Base-by-base conservation (phyloP, 2,888 invertebrate genomes). In the Pecten maximus region DNA sequence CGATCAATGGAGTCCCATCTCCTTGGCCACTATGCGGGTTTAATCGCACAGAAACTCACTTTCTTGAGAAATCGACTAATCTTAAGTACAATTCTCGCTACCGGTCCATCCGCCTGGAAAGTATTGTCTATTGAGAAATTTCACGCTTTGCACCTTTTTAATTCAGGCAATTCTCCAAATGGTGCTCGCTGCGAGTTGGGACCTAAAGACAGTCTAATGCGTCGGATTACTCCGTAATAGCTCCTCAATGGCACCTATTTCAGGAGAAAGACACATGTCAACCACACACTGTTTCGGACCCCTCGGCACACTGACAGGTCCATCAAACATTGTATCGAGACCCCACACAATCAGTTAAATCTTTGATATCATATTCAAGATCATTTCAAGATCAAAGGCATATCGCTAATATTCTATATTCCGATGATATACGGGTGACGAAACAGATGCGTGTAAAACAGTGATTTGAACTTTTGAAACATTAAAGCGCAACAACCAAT, bases 1-100 rank as follows among this genome's bases (percentile, higher is more conserved):
- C 50, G 89, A 89, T 91, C 87, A 91, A 89, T 86, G 87, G 40
- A 48, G 35, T 89, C 40, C 54, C 54, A 39, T 89, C 74, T 74
- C 48, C 74, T 74, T 35, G 74, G 35, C 35, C 35, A 74, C 74
- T 74, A 74, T 74, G 74, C 28, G 74, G 74, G 74, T 74, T 74
- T 74, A 74, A 74, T 74, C 74, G 74, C 28, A 74, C 35, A 74
- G 74, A 74, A 74, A 74, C 74, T 74, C 74, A 74, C 74, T 74
- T 74, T 74, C 74, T 74, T 74, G 74, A 74, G 74, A 74, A 74
- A 74, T 74, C 74, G 74, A 35, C 74, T 74, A 74, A 74, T 74
- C 74, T 74, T 74, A 74, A 74, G 74, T 74, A 74, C 35, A 74
- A 10, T 74, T 35, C 74, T 74, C 74, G 74, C 74, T 74, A 74